Evolutionary conservation across 1,140 invertebrate genomes (phyloP).

Genomic region (Musca vetustissima): DNA sequence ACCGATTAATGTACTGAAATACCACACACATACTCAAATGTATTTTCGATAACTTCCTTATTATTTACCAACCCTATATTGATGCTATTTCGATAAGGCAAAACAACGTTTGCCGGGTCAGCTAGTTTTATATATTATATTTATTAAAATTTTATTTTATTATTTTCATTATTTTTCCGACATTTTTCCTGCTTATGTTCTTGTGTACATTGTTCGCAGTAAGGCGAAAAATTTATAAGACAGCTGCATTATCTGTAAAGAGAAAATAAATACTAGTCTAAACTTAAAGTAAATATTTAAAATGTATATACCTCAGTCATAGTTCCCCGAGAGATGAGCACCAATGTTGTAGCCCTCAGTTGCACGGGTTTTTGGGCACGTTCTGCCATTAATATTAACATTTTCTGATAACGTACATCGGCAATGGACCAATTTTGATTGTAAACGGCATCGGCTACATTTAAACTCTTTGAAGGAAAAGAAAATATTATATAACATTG

Average conservation of each 20-base stretch:
- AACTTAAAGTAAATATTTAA: background rate
- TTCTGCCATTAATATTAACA: conserved; percentile 41
- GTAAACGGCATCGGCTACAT: conserved; percentile 47
- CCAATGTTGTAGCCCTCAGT: conserved; percentile 46
- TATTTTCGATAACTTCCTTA: too few relatives aligned
- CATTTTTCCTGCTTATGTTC: too few relatives aligned
- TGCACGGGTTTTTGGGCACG: conserved; percentile 46
- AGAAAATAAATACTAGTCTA: conserved; percentile 1
- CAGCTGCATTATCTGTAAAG: conserved; percentile 27
- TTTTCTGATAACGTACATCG: conserved; percentile 36
- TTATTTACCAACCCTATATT: too few relatives aligned
- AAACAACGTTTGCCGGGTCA: too few relatives aligned
- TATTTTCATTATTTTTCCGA: background rate
- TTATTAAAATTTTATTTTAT: too few relatives aligned
- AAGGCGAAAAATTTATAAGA: conserved; percentile 30
- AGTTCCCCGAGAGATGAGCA: background rate
- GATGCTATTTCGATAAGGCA: too few relatives aligned
- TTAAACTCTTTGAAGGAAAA: conserved; percentile 35
- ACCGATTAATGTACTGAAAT: too few relatives aligned
- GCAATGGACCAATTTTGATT: conserved; percentile 52
- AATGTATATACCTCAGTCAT: background rate
- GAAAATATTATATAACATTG: background rate
- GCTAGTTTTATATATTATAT: too few relatives aligned
- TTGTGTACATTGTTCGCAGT: conserved; percentile 24
- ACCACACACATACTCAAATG: too few relatives aligned